Evolutionary conservation across 2,888 invertebrate genomes (phyloP), one percentile per base, ranked within the genome.

Genomic region (Nemoura dubitans): DNA sequence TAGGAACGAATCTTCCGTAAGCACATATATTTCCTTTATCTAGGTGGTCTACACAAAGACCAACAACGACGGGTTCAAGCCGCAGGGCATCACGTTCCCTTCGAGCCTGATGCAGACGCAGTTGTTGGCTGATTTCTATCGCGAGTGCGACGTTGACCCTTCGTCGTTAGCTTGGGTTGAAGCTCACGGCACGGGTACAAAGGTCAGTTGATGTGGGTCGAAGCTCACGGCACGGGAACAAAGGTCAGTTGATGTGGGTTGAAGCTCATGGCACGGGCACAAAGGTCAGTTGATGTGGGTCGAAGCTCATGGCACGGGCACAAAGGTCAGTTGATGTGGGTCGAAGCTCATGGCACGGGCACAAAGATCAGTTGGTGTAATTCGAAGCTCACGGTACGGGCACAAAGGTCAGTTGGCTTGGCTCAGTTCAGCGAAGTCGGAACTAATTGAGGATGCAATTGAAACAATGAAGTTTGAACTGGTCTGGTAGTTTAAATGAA

Each of bases 241-340:
- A n/a, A n/a, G n/a, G n/a, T n/a, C n/a, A n/a, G n/a, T 97, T 99
- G 0, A 93, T 92, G 3, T 99, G 99, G 91, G 96, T 99, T 0
- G 99, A 99, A 92, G 98, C 99, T 85, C 99, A 99, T 92, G 99
- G 99, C 86, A 99, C 99, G 27, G 99, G 99, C 87, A 99, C 99
- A 10, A 98, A 98, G 93, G 95, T 94, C 10, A n/a, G 82, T 30
- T 2, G 80, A 16, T n/a, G n/a, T n/a, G n/a, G n/a, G n/a, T n/a
- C n/a, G 99, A 99, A 92, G 98, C 99, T 85, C 99, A 99, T 92
- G 99, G 99, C 86, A 99, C 99, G 27, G 99, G 99, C 87, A 99
- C 99, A 10, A 98, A 98, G 93, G 95, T 94, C 10, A n/a, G 82
- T 30, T 0, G 82, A 14, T 2, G 21, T 21, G 14, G 6, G 59